Conservation (phyloP, 2,888 invertebrate genomes). For the Archaeoteleia sp. region DNA sequence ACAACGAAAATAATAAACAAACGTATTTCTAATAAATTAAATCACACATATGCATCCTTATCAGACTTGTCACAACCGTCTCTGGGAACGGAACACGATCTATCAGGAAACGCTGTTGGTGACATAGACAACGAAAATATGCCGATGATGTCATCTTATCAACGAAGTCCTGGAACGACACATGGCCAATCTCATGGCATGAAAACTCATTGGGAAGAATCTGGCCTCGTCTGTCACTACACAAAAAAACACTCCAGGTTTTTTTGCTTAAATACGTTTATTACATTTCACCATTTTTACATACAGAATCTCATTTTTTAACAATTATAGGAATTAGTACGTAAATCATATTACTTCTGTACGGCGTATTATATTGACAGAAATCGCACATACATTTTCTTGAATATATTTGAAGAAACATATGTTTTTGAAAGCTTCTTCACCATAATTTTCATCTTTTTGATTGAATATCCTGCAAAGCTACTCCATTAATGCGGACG, state of each 20-base stretch:
- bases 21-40: no score
- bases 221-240: conserved; percentile 71
- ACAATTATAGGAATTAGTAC: neutral
- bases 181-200: conserved; percentile 72
- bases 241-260: conserved; percentile 69
- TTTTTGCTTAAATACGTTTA: conserved; percentile 1
- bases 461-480: conserved; percentile 56
- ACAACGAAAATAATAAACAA: no score
- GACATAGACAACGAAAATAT: conserved; percentile 67
- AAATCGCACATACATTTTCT: neutral
- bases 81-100: conserved; percentile 81
- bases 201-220: conserved; percentile 81
- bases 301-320: neutral
- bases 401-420: neutral
- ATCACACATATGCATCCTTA: conserved; percentile 5
- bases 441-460: conserved; percentile 24
- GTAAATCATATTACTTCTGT: no score
- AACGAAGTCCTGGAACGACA: conserved; percentile 64
- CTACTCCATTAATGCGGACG: conserved; percentile 83
- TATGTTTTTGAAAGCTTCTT: neutral
- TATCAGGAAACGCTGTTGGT: conserved; percentile 61
- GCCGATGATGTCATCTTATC: conserved; percentile 63
- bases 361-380: neutral
- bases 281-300: neutral
- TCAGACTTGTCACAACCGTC: conserved; percentile 86